A percentile compares a stretch with the other conserved stretches of the same genome.
phyloP scores from a whole-genome alignment of 2,113 vertebrate species.

The Tragelaphus buxtoni region DNA sequence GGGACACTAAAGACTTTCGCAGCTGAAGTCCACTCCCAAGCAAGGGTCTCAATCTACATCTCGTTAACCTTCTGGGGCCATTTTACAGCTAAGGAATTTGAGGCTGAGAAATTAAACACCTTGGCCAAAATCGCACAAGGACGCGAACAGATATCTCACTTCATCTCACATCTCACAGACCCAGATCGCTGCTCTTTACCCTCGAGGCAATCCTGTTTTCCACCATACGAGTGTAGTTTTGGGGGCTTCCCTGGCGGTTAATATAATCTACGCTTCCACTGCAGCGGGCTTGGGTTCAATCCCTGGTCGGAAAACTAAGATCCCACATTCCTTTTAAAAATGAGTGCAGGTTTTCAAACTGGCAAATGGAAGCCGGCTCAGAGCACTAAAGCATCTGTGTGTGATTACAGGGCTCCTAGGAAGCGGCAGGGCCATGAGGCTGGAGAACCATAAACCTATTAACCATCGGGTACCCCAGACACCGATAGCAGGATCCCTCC shows the following conservation, averaged over 20 bases:
- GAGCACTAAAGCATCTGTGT: not conserved
- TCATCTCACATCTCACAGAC: too few species aligned
- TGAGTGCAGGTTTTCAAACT: not conserved
- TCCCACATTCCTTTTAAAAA: not conserved
- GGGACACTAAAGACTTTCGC: accelerated
- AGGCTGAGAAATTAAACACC: not conserved
- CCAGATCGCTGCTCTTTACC: not conserved
- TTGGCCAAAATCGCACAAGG: not conserved
- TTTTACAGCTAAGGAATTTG: not conserved
- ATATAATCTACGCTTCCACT: not conserved
- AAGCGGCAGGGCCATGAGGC: not conserved
- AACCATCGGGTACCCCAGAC: not conserved
- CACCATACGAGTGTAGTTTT: accelerated
- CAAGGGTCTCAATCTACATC: not conserved
- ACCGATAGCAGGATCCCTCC: accelerated
- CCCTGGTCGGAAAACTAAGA: not conserved
- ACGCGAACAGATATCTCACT: not conserved
- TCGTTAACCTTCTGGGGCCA: not conserved
- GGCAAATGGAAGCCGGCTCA: not conserved
- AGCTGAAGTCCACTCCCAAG: not conserved
- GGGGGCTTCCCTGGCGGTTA: not conserved
- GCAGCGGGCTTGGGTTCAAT: not conserved
- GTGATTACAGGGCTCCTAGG: not conserved
- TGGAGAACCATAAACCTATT: not conserved
- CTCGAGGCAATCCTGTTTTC: not conserved